Percentiles rank a stretch among this genome's conserved stretches.
These are phyloP conservation scores for Lates japonicus DNA, from an alignment of 2,797 vertebrate genomes.

Conservation along the genomic window DNA sequence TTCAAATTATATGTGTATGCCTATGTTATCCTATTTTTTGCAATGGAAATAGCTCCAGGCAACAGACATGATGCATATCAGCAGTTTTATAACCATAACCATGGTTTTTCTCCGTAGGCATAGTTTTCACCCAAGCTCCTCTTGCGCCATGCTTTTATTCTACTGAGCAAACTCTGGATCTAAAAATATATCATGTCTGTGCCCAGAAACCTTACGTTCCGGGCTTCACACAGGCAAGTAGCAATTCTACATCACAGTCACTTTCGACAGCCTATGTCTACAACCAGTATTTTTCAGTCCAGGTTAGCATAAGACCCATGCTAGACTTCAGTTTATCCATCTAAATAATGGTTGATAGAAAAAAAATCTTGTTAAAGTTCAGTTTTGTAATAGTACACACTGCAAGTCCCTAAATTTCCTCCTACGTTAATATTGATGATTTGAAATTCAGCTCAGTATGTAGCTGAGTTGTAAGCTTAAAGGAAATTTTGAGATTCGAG, in stretches of 20 bases:
- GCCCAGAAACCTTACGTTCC: not conserved
- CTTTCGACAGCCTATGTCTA: not conserved
- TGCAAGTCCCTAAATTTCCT: not conserved
- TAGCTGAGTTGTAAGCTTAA: not conserved
- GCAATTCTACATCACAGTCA: not conserved
- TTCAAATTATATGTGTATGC: conserved; percentile 2
- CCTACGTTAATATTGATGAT: not conserved
- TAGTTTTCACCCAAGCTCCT: not conserved
- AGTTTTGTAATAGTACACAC: not conserved
- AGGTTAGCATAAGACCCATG: not conserved
- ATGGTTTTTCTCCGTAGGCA: not conserved
- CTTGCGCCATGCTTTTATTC: conserved; percentile 1
- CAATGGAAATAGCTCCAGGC: not conserved
- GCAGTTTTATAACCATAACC: not conserved
- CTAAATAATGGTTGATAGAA: not conserved
- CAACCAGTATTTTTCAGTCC: not conserved
- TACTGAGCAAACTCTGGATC: conserved; percentile 1
- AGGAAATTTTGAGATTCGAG: not conserved
- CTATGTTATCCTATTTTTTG: not conserved
- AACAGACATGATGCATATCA: not conserved
- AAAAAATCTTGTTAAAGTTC: not conserved
- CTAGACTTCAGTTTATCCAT: not conserved
- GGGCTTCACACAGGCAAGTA: not conserved
- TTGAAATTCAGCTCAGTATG: not conserved
- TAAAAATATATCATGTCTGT: not conserved